A percentile compares a stretch with the other conserved stretches of the same genome.
phyloP scores from a whole-genome alignment of 2,888 invertebrate species.

The Drosophila paranaensis region DNA sequence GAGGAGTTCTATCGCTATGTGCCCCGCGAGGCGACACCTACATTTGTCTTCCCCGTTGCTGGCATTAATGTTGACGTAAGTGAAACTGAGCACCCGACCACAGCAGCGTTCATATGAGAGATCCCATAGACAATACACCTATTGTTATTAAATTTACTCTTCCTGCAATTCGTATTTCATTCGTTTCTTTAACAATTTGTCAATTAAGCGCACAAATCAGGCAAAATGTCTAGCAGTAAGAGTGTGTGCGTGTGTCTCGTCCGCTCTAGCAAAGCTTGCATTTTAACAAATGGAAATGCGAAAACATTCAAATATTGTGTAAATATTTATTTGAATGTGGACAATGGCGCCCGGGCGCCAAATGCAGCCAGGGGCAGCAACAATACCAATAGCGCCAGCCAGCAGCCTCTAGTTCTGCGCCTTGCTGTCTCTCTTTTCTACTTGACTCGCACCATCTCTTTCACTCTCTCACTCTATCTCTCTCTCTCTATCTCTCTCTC shows the following conservation, averaged over 20 bases:
- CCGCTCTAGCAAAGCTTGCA: slow-evolving; percentile 38
- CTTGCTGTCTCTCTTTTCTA: slow-evolving; percentile 17
- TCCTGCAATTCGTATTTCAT: slow-evolving; percentile 3
- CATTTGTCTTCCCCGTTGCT: slow-evolving; percentile 86
- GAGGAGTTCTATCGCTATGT: slow-evolving; percentile 88
- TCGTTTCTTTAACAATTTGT: slow-evolving; percentile 30
- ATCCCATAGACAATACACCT: background rate
- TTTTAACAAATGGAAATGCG: slow-evolving; percentile 64
- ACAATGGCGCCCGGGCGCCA: slow-evolving; percentile 66
- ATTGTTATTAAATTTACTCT: slow-evolving; percentile 9
- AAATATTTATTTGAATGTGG: slow-evolving; percentile 77
- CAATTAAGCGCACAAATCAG: slow-evolving; percentile 63
- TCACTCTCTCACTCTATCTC: no score
- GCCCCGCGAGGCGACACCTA: slow-evolving; percentile 87
- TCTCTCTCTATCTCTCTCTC: background rate
- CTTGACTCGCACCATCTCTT: no score
- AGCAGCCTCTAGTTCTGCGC: slow-evolving; percentile 33
- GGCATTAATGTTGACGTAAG: slow-evolving; percentile 88
- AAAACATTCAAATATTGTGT: slow-evolving; percentile 75
- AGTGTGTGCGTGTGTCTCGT: slow-evolving; percentile 36
- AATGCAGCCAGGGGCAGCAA: slow-evolving; percentile 41
- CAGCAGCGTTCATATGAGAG: no score
- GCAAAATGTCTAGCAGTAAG: slow-evolving; percentile 15
- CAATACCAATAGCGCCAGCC: slow-evolving; percentile 17
- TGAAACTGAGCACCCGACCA: slow-evolving; percentile 67